These are phyloP conservation scores for Latrodectus hesperus DNA, from an alignment of 2,888 invertebrate species.

Conservation along the genomic window DNA sequence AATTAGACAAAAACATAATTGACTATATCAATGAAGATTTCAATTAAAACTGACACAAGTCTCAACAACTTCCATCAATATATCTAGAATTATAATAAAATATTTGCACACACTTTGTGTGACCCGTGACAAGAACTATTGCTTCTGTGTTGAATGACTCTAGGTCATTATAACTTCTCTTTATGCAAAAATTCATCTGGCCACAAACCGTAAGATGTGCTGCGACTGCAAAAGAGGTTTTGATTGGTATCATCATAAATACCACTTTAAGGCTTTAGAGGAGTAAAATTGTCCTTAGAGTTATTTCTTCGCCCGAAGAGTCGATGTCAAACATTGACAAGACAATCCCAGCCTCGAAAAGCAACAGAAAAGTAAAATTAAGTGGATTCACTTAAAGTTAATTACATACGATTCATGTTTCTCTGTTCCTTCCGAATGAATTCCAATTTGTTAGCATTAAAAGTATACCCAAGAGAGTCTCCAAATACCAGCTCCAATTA, in stretches of 20 bases:
- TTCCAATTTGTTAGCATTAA: constrained; percentile 45
- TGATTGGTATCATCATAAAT: constrained; percentile 20
- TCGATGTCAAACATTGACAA: constrained; percentile 30
- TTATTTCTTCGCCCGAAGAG: constrained; percentile 26
- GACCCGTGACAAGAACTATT: no score
- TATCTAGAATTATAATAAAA: no score
- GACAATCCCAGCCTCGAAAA: constrained; percentile 35
- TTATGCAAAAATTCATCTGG: no score
- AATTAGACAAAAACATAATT: no score
- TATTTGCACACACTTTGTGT: no score
- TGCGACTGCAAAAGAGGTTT: constrained; percentile 19
- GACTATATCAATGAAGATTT: no score
- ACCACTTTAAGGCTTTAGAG: constrained; percentile 12
- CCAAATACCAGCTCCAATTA: constrained; percentile 18
- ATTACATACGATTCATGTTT: constrained; percentile 51
- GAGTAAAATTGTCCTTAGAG: background rate
- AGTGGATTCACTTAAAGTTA: constrained; percentile 44
- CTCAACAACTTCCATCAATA: no score
- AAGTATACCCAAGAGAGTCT: constrained; percentile 11
- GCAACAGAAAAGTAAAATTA: constrained; percentile 36
- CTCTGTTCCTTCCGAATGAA: constrained; percentile 32
- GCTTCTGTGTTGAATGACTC: no score
- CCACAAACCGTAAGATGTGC: constrained; percentile 22
- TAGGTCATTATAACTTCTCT: no score
- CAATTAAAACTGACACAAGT: no score